These are phyloP conservation scores for Echinarachnius parma DNA, from an alignment of 53 echinoderm and acorn worm genomes.

Conservation along the genomic window DNA sequence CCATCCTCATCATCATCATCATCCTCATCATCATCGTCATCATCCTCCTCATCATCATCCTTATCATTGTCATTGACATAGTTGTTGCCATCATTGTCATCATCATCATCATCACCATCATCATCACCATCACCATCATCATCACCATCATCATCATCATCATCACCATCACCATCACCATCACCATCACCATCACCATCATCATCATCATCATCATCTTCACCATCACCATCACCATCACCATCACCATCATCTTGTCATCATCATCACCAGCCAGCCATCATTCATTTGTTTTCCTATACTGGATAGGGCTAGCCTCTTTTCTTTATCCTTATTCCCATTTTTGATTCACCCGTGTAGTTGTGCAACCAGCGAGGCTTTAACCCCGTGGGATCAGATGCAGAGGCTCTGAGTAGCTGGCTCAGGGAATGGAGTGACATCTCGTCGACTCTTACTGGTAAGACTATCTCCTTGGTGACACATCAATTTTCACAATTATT, in stretches of 20 bases:
- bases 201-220: neutral
- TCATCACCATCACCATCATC: slow-evolving; percentile 12
- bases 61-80: no score
- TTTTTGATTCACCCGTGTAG: slow-evolving; percentile 3
- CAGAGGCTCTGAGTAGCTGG: slow-evolving; percentile 10
- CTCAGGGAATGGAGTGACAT: slow-evolving; percentile 27
- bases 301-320: no score
- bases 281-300: no score
- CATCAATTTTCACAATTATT: no score
- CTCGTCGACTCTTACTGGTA: slow-evolving; percentile 20
- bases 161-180: neutral
- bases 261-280: no score
- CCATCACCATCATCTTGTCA: no score
- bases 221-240: neutral
- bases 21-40: no score
- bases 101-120: slow-evolving; percentile 12
- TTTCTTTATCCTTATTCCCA: no score
- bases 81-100: no score
- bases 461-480: no score
- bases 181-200: slow-evolving; percentile 1
- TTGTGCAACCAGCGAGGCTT: slow-evolving; percentile 55
- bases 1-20: no score
- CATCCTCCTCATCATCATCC: no score
- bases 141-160: slow-evolving; percentile 2
- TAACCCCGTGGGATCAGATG: slow-evolving; percentile 27